Percentiles rank a stretch among this genome's conserved stretches.
Conservation (phyloP, 2,113 vertebrate genomes). For the Martes martes region DNA sequence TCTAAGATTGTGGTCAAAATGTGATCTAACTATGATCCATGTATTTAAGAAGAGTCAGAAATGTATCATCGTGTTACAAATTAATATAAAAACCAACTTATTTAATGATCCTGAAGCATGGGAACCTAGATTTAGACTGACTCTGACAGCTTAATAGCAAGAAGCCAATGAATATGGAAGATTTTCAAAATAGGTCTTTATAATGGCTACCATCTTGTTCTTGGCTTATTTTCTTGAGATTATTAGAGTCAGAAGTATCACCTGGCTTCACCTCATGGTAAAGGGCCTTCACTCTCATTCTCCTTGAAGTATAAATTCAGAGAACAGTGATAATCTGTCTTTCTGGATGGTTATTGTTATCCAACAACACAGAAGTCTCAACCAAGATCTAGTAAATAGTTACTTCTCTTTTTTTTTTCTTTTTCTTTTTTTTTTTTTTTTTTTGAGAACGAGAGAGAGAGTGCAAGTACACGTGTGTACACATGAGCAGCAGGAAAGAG, state of each 20-base stretch:
- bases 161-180: not conserved
- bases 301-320: not conserved
- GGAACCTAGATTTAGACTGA: not conserved
- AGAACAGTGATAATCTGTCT: not conserved
- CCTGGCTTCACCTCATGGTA: not conserved
- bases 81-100: not conserved
- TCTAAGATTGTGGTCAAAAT: not conserved
- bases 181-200: not conserved
- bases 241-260: not conserved
- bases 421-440: not conserved
- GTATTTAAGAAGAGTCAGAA: conserved; percentile 1
- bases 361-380: not conserved
- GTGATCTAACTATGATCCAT: not conserved
- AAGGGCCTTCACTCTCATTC: not conserved
- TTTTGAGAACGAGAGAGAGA: not conserved
- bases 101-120: not conserved
- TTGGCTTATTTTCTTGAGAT: not conserved
- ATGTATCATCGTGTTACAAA: not conserved
- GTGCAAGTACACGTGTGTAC: not conserved
- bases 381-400: not conserved
- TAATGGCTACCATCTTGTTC: not conserved
- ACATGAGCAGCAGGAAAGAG: not conserved
- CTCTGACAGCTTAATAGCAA: not conserved
- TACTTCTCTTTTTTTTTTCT: not conserved
- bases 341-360: not conserved